Evolutionary conservation across 2,888 invertebrate species (phyloP), one percentile per base, ranked within the genome.

Genomic region (Microctonus brassicae): DNA sequence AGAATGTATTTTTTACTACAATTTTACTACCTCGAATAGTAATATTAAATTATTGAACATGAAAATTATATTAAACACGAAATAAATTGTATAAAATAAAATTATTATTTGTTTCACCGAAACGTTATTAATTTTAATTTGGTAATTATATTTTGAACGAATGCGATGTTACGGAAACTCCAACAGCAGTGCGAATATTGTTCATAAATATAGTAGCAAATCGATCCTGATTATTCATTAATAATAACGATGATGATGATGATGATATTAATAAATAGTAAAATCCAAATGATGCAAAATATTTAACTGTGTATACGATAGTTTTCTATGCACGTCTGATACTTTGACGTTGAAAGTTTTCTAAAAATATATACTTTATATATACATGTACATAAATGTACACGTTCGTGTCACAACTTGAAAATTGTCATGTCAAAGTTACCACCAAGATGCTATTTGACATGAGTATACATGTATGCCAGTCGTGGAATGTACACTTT

Each of bases 151-250:
- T 47, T 17, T 7, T n/a, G n/a, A 47, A 47, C 20, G 20, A 20
- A 47, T 47, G 0, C 47, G 47, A 47, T 20, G 1, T 7, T 17
- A 7, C 1, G 47, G 9, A 47, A 47, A 47, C 17, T n/a, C 7
- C 47, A n/a, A 5, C 5, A 10, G 7, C n/a, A n/a, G 6, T n/a
- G n/a, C n/a, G n/a, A n/a, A n/a, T n/a, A 2, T 17, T 47, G 17
- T 47, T 13, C 10, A 26, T 24, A 13, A 2, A 26, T 24, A 55
- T 58, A 42, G 53, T 68, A 52, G 34, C 36, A 61, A 68, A 68
- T 68, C 68, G 61, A 61, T 61, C 36, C 53, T 61, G 68, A 61
- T 60, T 34, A 68, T 34, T 68, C 57, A 29, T 47, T 7, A 11
- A 55, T n/a, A 5, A 55, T 26, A 22, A 24, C 22, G n/a, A 55